Conservation (phyloP, 2,888 invertebrate species). For the Protodeltote pygarga region DNA sequence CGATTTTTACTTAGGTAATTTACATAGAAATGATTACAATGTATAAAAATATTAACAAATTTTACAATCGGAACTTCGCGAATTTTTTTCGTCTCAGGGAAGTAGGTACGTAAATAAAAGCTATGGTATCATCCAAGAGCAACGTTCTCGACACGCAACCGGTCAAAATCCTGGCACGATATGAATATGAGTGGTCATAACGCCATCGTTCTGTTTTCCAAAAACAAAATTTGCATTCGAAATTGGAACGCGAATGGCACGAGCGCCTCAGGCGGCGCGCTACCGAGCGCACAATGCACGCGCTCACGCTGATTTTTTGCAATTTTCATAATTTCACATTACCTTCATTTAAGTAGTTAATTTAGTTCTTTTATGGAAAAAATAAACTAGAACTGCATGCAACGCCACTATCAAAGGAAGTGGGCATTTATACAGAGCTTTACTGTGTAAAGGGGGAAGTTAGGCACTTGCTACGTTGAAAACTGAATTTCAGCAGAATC, state of each 20-base stretch:
- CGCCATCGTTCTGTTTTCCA: constrained; percentile 61
- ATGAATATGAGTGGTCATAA: constrained; percentile 60
- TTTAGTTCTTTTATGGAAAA: constrained; percentile 49
- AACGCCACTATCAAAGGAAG: constrained; percentile 58
- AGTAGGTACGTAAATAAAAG: constrained; percentile 44
- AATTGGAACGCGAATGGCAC: constrained; percentile 82
- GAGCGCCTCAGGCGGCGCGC: constrained; percentile 78
- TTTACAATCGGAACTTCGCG: constrained; percentile 12
- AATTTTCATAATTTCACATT: constrained; percentile 66
- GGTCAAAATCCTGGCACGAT: constrained; percentile 66
- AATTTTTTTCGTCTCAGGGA: constrained; percentile 13
- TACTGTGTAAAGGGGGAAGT: too few relatives aligned
- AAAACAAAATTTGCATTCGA: constrained; percentile 79
- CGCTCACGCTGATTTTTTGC: constrained; percentile 53
- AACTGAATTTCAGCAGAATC: too few relatives aligned
- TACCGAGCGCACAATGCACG: constrained; percentile 71
- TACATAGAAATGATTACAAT: too few relatives aligned
- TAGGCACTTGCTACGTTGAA: too few relatives aligned
- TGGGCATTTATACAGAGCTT: constrained; percentile 49
- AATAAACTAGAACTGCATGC: constrained; percentile 46
- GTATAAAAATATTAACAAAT: neutral
- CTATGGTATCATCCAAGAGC: constrained; percentile 62
- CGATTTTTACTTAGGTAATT: too few relatives aligned
- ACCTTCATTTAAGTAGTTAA: constrained; percentile 55
- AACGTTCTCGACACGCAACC: constrained; percentile 70